Conservation (phyloP, 2,113 vertebrate species). For the Siniperca knerii region DNA sequence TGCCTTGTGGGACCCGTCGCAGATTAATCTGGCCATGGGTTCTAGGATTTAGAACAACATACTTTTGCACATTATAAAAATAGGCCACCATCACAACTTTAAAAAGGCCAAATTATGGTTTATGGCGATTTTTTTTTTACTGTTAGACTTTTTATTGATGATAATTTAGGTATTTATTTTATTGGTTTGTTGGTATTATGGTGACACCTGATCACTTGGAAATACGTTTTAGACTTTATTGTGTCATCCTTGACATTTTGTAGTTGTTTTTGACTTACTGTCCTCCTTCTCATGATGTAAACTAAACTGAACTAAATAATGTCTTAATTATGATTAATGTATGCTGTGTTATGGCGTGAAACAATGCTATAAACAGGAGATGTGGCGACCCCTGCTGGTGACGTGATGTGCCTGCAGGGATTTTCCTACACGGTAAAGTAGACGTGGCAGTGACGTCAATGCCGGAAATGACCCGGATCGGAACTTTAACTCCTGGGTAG, state of each 20-base stretch:
- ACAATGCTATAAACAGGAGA: background rate
- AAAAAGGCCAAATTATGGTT: background rate
- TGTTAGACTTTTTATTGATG: background rate
- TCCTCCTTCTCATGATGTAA: background rate
- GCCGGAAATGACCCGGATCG: constrained; percentile 83
- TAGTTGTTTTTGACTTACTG: background rate
- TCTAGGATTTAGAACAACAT: background rate
- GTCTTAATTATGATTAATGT: background rate
- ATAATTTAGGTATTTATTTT: background rate
- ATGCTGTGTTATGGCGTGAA: too few relatives aligned
- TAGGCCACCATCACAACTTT: background rate
- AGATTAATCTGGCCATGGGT: background rate
- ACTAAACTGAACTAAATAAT: background rate
- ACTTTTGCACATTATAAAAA: background rate
- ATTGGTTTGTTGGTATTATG: background rate
- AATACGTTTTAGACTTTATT: background rate
- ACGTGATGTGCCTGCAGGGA: accelerated
- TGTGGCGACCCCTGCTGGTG: constrained; percentile 57
- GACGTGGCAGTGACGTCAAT: constrained; percentile 86
- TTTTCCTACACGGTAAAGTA: constrained; percentile 44
- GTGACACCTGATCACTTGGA: background rate
- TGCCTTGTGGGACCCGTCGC: background rate
- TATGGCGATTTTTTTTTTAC: background rate
- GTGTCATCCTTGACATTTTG: background rate
- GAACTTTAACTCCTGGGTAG: constrained; percentile 77